phyloP scores from a whole-genome alignment of 2,888 invertebrate species.

The Galerucella nymphaeae region DNA sequence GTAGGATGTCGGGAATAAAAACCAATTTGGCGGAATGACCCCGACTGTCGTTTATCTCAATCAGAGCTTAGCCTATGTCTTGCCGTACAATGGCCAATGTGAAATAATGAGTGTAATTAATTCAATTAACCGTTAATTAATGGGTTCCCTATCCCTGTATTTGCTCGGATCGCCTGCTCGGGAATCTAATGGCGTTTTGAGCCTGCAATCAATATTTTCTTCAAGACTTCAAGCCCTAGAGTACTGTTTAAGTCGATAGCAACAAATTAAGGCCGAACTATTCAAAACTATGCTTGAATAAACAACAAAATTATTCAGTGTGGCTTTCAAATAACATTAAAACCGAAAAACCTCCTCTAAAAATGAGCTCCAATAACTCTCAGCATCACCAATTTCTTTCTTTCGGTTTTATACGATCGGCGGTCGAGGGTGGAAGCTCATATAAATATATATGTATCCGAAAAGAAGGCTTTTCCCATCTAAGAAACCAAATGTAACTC shows the following conservation, averaged over 20 bases:
- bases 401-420: constrained; percentile 61
- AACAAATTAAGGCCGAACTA: constrained; percentile 29
- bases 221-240: constrained; percentile 41
- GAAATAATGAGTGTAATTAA: constrained; percentile 69
- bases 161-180: constrained; percentile 63
- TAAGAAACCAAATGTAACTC: constrained; percentile 62
- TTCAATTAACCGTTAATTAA: constrained; percentile 70
- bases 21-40: constrained; percentile 65
- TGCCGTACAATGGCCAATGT: constrained; percentile 62
- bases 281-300: constrained; percentile 10
- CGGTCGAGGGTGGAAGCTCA: constrained; percentile 61
- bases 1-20: constrained; percentile 57
- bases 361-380: constrained; percentile 69
- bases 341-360: constrained; percentile 47
- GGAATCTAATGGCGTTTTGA: constrained; percentile 66
- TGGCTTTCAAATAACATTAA: background rate
- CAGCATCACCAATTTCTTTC: constrained; percentile 67
- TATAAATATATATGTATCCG: constrained; percentile 64
- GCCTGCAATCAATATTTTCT: constrained; percentile 65
- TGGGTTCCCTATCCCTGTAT: constrained; percentile 66
- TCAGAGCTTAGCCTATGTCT: constrained; percentile 63
- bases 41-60: constrained; percentile 65
- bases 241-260: constrained; percentile 34
- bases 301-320: background rate
- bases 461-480: constrained; percentile 66